Conservation (phyloP, 2,888 invertebrate species). For the Tachina grossa region DNA sequence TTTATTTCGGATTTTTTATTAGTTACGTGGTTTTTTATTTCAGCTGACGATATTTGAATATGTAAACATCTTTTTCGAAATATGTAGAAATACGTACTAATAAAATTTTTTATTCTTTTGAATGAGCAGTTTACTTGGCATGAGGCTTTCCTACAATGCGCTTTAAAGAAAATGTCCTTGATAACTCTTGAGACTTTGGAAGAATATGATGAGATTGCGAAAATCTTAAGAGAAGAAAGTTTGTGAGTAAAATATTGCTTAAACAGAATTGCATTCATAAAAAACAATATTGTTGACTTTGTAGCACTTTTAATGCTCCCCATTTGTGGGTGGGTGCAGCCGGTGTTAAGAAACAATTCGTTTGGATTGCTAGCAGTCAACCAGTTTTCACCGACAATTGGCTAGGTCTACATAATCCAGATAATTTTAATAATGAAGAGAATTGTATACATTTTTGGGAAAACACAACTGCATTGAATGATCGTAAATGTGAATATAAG, state of each 20-base stretch:
- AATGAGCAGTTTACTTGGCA: slow-evolving; percentile 44
- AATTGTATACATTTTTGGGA: slow-evolving; percentile 50
- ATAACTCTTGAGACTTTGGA: slow-evolving; percentile 39
- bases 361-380: slow-evolving; percentile 36
- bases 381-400: slow-evolving; percentile 20
- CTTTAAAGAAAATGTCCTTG: slow-evolving; percentile 31
- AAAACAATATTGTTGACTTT: background rate
- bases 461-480: slow-evolving; percentile 38
- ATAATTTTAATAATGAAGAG: slow-evolving; percentile 40
- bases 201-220: slow-evolving; percentile 17
- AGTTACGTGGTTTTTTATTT: too few relatives aligned
- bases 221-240: slow-evolving; percentile 29
- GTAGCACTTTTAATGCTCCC: background rate
- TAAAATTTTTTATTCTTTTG: background rate
- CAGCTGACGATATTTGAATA: too few relatives aligned
- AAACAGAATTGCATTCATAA: background rate
- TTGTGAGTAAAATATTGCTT: slow-evolving; percentile 7
- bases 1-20: too few relatives aligned
- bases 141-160: slow-evolving; percentile 49
- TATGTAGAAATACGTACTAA: background rate
- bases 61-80: too few relatives aligned
- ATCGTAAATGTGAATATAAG: slow-evolving; percentile 45
- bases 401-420: slow-evolving; percentile 27
- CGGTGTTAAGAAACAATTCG: slow-evolving; percentile 26
- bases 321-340: slow-evolving; percentile 55